Conservation (phyloP, 64 coral and sea anemone genomes). For the Catalaphyllia jardinei region DNA sequence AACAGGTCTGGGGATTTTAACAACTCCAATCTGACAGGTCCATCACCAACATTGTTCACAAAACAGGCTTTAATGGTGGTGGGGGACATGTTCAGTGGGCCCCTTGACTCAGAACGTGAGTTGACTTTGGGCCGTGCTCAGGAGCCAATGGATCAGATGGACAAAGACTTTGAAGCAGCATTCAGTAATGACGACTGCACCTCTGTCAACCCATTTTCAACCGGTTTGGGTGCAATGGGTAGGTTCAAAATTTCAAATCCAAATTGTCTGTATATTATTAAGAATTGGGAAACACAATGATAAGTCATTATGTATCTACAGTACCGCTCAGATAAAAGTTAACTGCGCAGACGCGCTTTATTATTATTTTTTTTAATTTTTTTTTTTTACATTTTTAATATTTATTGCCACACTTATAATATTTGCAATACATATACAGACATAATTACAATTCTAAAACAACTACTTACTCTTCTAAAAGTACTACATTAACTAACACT, state of each 20-base stretch:
- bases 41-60: conserved; percentile 55
- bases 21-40: conserved; percentile 13
- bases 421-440: too few relatives aligned
- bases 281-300: too few relatives aligned
- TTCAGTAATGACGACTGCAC: conserved; percentile 30
- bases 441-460: too few relatives aligned
- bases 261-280: too few relatives aligned
- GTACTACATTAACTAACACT: too few relatives aligned
- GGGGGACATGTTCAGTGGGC: conserved; percentile 58
- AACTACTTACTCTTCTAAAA: too few relatives aligned
- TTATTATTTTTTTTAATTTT: too few relatives aligned
- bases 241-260: background rate
- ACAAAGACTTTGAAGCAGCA: conserved; percentile 63
- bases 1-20: conserved; percentile 31
- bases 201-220: background rate
- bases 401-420: too few relatives aligned
- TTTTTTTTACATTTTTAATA: too few relatives aligned
- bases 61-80: conserved; percentile 64
- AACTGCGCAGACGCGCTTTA: too few relatives aligned
- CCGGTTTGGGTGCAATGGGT: background rate
- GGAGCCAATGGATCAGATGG: background rate
- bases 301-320: too few relatives aligned
- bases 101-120: conserved; percentile 42
- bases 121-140: background rate
- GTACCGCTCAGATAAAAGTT: too few relatives aligned